Percentiles rank a stretch among this genome's conserved stretches.
Evolutionary conservation across 2,113 vertebrate species (phyloP).

Genomic region (Pomatorhinus ruficollis): DNA sequence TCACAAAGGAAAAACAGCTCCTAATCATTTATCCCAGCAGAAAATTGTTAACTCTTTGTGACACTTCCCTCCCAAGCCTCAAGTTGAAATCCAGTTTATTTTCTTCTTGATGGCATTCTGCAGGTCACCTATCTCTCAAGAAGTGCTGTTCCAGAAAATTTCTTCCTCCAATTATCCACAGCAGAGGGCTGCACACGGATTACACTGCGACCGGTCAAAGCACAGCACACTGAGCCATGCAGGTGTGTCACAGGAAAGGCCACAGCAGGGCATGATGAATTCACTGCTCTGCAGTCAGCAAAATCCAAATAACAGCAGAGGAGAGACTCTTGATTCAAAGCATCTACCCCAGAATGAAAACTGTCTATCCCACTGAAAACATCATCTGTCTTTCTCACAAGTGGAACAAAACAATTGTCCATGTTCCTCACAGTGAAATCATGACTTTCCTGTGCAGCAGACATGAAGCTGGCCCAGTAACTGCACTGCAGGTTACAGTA

Average conservation of each 20-base stretch:
- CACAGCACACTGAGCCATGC: not conserved
- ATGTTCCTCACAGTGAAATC: not conserved
- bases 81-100: not conserved
- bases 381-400: not conserved
- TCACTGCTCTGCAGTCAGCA: not conserved
- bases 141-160: not conserved
- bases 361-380: not conserved
- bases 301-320: not conserved
- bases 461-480: not conserved
- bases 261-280: accelerated
- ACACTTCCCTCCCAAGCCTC: not conserved
- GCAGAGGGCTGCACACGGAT: not conserved
- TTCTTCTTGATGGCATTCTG: not conserved
- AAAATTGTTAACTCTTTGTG: not conserved
- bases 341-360: not conserved
- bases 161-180: not conserved
- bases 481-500: not conserved
- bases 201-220: not conserved
- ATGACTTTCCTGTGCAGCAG: not conserved
- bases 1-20: not conserved
- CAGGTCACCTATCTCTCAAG: not conserved
- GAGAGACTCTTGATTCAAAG: not conserved
- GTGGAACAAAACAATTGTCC: not conserved
- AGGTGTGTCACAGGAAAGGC: not conserved
- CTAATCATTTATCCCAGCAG: not conserved